Evolutionary conservation across 2,888 invertebrate genomes (phyloP).

Genomic region (Dusona sp.): DNA sequence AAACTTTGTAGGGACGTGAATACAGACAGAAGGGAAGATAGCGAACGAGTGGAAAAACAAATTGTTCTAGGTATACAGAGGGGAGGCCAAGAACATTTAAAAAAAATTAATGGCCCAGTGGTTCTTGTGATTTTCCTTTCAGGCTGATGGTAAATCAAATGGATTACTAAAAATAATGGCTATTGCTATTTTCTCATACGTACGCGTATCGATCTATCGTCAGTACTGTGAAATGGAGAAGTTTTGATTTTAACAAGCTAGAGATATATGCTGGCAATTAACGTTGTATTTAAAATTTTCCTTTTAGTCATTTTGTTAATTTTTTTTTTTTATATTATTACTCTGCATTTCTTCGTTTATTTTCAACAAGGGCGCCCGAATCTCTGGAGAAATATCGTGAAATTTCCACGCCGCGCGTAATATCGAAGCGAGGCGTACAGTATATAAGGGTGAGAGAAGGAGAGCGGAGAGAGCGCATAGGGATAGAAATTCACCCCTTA

Average conservation of each 20-base stretch:
- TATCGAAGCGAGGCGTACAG: constrained; percentile 67
- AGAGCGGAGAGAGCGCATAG: constrained; percentile 54
- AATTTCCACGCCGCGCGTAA: constrained; percentile 75
- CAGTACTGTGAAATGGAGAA: background rate
- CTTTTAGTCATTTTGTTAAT: constrained; percentile 43
- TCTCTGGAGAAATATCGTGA: constrained; percentile 78
- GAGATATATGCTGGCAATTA: constrained; percentile 50
- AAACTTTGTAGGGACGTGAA: constrained; percentile 45
- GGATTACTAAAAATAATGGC: background rate
- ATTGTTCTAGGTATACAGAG: constrained; percentile 15
- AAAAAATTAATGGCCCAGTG: background rate
- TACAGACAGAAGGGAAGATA: constrained; percentile 14
- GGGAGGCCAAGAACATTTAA: background rate
- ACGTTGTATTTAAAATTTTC: constrained; percentile 47
- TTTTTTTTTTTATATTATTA: constrained; percentile 23
- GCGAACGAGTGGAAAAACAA: background rate
- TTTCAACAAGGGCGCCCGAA: constrained; percentile 69
- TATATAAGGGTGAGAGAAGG: constrained; percentile 52
- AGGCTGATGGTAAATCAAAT: background rate
- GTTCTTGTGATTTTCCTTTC: background rate
- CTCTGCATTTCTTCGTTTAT: constrained; percentile 67
- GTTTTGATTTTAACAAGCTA: background rate
- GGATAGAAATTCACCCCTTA: constrained; percentile 74
- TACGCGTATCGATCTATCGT: constrained; percentile 15
- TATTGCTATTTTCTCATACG: background rate